Evolutionary conservation across 2,113 vertebrate genomes (phyloP).

Genomic region (Mesitornis unicolor): DNA sequence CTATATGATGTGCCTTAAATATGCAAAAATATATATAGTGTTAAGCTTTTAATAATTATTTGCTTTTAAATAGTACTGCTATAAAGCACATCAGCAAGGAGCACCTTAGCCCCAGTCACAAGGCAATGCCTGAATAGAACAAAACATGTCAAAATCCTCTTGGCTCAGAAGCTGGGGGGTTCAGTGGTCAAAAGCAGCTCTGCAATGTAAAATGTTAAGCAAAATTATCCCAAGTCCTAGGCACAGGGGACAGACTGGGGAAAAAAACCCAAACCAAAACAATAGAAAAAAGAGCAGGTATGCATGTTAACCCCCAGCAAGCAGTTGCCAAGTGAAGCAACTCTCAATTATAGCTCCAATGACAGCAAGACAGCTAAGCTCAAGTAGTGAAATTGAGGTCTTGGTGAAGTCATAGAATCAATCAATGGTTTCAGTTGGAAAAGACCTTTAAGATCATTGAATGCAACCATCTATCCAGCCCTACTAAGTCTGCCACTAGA

Average conservation of each 20-base stretch:
- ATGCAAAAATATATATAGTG: neutral
- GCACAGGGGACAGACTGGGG: neutral
- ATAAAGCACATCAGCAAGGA: neutral
- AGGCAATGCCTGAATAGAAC: neutral
- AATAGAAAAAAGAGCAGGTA: conserved; percentile 21
- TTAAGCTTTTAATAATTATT: neutral
- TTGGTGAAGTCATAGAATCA: conserved; percentile 17
- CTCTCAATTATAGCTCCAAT: neutral
- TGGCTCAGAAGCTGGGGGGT: neutral
- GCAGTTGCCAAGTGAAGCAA: conserved; percentile 41
- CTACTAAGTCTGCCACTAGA: too few species aligned
- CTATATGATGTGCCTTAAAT: neutral
- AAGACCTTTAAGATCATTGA: too few species aligned
- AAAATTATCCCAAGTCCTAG: neutral
- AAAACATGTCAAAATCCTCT: neutral
- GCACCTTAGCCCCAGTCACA: neutral
- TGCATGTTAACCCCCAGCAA: neutral
- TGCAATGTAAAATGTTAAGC: neutral
- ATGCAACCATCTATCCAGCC: too few species aligned
- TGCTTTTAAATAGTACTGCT: neutral
- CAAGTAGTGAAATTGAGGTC: neutral
- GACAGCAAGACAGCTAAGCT: neutral
- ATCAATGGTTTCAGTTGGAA: too few species aligned
- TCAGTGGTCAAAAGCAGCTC: neutral
- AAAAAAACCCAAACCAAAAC: neutral